Evolutionary conservation across 1,140 invertebrate genomes (phyloP).

Genomic region (Microplitis demolitor): DNA sequence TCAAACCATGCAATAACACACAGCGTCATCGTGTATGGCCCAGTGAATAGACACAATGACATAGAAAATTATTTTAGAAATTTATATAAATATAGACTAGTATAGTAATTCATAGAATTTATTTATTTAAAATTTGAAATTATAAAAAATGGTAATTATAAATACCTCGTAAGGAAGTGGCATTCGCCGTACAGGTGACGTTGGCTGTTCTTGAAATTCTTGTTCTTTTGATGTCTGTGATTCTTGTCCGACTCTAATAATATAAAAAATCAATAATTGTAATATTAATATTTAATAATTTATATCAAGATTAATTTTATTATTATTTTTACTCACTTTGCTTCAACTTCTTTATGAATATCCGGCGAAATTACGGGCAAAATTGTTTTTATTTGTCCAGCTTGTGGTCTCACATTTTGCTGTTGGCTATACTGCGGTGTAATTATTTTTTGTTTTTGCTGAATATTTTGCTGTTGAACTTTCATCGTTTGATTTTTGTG

Average conservation of each 20-base stretch:
- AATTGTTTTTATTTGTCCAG: slow-evolving; percentile 50
- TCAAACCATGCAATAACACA: slow-evolving; percentile 42
- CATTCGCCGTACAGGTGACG: slow-evolving; percentile 48
- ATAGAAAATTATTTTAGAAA: slow-evolving; percentile 37
- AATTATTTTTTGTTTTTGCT: slow-evolving; percentile 46
- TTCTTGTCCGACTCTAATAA: slow-evolving; percentile 44
- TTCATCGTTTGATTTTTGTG: slow-evolving; percentile 43
- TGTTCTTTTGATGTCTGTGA: slow-evolving; percentile 42
- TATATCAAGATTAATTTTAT: neutral
- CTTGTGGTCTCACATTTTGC: slow-evolving; percentile 29
- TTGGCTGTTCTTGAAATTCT: slow-evolving; percentile 34
- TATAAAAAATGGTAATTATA: neutral
- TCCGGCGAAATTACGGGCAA: slow-evolving; percentile 40
- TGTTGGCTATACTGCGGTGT: slow-evolving; percentile 37
- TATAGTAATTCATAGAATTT: neutral
- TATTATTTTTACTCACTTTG: slow-evolving; percentile 37
- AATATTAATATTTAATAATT: slow-evolving; percentile 1
- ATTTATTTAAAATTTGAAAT: neutral
- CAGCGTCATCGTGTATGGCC: too few relatives aligned
- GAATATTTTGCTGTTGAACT: slow-evolving; percentile 44
- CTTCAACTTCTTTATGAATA: slow-evolving; percentile 38
- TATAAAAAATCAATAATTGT: slow-evolving; percentile 2
- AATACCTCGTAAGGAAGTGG: slow-evolving; percentile 55
- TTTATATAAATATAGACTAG: neutral
- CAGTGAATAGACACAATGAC: too few relatives aligned